Conservation (phyloP, 1,140 invertebrate genomes). For the Brachionus koreanus region DNA sequence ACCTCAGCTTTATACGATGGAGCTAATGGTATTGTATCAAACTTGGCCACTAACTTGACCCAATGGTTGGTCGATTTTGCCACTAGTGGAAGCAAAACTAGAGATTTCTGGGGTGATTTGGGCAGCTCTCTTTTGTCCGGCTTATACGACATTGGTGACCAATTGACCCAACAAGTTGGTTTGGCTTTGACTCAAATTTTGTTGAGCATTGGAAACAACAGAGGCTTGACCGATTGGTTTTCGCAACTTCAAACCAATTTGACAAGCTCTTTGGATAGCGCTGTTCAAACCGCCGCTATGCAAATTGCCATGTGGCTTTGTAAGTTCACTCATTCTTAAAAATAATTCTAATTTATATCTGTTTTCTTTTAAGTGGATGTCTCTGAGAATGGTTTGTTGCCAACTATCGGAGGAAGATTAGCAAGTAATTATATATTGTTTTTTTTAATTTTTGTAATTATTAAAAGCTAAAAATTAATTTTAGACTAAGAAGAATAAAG, state of each 20-base stretch:
- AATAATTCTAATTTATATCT: not conserved
- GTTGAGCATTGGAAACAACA: constrained; percentile 2
- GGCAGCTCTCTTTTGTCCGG: not conserved
- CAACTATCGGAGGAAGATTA: not conserved
- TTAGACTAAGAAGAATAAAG: not conserved
- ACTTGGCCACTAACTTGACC: not conserved
- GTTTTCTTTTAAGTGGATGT: not conserved
- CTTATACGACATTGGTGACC: not conserved
- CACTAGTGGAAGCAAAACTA: not conserved
- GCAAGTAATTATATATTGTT: not conserved
- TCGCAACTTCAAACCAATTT: constrained; percentile 9
- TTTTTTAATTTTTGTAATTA: not conserved
- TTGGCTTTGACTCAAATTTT: constrained; percentile 23
- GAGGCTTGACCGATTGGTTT: not conserved
- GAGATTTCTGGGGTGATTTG: constrained; percentile 28
- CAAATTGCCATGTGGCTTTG: not conserved
- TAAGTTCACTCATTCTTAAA: not conserved
- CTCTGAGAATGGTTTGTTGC: constrained; percentile 23
- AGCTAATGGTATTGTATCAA: not conserved
- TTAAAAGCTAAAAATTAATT: not conserved
- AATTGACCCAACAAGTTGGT: not conserved
- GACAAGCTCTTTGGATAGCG: not conserved
- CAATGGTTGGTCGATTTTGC: constrained; percentile 4
- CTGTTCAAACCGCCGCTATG: constrained; percentile 7
- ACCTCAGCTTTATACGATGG: not conserved